A percentile compares a stretch with the other conserved stretches of the same genome.
Conservation (phyloP, 2,797 vertebrate genomes). For the Pogoniulus pusillus region DNA sequence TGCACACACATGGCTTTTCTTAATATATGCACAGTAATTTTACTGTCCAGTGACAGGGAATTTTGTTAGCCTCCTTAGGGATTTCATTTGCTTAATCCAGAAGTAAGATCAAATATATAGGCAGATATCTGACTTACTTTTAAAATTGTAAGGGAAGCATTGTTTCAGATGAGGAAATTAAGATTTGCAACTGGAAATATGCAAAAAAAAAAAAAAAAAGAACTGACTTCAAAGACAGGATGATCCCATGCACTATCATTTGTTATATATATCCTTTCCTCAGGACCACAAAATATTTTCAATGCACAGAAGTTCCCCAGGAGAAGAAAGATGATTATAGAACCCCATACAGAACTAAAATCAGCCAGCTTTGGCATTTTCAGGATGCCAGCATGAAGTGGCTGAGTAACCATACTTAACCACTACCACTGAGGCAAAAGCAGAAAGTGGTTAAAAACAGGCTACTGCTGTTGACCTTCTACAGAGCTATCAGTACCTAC, state of each 20-base stretch:
- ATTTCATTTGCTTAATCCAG: background rate
- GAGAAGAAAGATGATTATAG: background rate
- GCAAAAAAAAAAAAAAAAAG: background rate
- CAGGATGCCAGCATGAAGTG: constrained; percentile 73
- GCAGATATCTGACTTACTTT: background rate
- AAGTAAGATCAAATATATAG: background rate
- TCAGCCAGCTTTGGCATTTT: constrained; percentile 71
- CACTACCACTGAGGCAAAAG: constrained; percentile 79
- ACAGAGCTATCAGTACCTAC: background rate
- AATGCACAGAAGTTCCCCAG: constrained; percentile 68
- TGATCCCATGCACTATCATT: background rate
- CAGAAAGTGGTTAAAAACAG: constrained; percentile 72
- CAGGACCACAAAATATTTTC: constrained; percentile 63
- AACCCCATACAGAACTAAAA: background rate
- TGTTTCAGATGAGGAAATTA: background rate
- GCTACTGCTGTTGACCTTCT: constrained; percentile 67
- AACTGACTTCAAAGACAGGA: background rate
- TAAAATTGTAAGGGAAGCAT: background rate
- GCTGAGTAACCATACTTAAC: constrained; percentile 76
- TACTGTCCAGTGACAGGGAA: background rate
- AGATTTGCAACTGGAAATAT: background rate
- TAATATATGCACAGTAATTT: background rate
- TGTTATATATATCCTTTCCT: background rate
- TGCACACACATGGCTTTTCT: no score
- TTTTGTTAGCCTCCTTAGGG: background rate